Conservation (phyloP, 2,888 invertebrate species). For the Brachylomia viminalis region DNA sequence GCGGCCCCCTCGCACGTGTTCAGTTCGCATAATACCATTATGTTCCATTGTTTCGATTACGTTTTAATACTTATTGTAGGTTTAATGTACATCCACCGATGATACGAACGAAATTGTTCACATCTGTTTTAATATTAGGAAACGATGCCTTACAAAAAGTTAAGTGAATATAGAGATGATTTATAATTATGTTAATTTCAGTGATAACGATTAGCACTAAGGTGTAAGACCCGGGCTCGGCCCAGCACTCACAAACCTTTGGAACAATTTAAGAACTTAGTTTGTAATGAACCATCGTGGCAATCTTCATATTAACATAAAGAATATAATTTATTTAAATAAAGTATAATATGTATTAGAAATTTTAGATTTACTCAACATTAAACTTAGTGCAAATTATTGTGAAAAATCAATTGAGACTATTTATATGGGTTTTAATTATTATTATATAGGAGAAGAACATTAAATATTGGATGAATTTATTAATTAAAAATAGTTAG, state of each 20-base stretch:
- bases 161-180: constrained; percentile 89
- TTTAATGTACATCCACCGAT: constrained; percentile 88
- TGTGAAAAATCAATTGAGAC: constrained; percentile 90
- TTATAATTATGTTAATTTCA: constrained; percentile 89
- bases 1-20: constrained; percentile 63
- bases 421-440: constrained; percentile 91
- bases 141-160: constrained; percentile 89
- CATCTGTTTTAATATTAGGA: constrained; percentile 88
- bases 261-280: constrained; percentile 90
- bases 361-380: constrained; percentile 90
- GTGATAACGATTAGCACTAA: constrained; percentile 87
- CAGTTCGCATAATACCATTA: constrained; percentile 73
- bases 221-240: constrained; percentile 81
- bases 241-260: constrained; percentile 84
- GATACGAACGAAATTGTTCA: constrained; percentile 83
- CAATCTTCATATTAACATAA: constrained; percentile 90
- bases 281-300: constrained; percentile 89
- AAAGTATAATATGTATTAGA: constrained; percentile 90
- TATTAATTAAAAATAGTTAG: constrained; percentile 91
- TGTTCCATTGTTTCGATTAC: constrained; percentile 78
- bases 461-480: constrained; percentile 90
- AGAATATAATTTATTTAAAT: constrained; percentile 90
- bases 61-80: constrained; percentile 80
- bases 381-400: constrained; percentile 91
- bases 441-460: constrained; percentile 89